Conservation (phyloP, 1,140 invertebrate species). For the Heliothis subflexa region DNA sequence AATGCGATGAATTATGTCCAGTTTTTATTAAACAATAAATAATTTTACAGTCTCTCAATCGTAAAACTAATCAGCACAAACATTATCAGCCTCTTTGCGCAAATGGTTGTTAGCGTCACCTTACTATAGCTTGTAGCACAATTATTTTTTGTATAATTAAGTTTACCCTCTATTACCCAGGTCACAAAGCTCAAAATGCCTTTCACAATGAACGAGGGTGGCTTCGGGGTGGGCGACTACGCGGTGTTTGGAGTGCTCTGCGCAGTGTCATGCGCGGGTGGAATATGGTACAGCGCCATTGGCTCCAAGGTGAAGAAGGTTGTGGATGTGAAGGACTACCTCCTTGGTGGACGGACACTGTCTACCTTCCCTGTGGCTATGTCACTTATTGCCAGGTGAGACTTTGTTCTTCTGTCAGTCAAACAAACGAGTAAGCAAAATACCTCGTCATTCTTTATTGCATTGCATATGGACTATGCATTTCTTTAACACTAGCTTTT, state of each 20-base stretch:
- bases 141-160: too few relatives aligned
- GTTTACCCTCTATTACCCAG: not conserved
- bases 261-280: constrained; percentile 89
- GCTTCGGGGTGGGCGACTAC: constrained; percentile 87
- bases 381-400: constrained; percentile 92
- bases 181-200: constrained; percentile 53
- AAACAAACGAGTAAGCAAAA: not conserved
- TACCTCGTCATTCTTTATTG: too few relatives aligned
- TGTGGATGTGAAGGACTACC: constrained; percentile 89
- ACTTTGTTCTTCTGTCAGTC: not conserved
- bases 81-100: too few relatives aligned
- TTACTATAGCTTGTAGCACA: not conserved
- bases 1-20: too few relatives aligned
- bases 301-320: constrained; percentile 76
- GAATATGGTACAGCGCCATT: constrained; percentile 90
- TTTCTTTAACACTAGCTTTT: too few relatives aligned
- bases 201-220: constrained; percentile 79
- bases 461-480: too few relatives aligned
- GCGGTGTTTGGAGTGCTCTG: constrained; percentile 88
- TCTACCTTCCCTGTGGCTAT: constrained; percentile 93
- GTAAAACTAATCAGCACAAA: too few relatives aligned
- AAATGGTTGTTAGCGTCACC: not conserved
- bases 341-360: constrained; percentile 91
- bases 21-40: too few relatives aligned
- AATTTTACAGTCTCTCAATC: too few relatives aligned